phyloP scores from a whole-genome alignment of 2,888 invertebrate genomes.

The Machimus atricapillus region DNA sequence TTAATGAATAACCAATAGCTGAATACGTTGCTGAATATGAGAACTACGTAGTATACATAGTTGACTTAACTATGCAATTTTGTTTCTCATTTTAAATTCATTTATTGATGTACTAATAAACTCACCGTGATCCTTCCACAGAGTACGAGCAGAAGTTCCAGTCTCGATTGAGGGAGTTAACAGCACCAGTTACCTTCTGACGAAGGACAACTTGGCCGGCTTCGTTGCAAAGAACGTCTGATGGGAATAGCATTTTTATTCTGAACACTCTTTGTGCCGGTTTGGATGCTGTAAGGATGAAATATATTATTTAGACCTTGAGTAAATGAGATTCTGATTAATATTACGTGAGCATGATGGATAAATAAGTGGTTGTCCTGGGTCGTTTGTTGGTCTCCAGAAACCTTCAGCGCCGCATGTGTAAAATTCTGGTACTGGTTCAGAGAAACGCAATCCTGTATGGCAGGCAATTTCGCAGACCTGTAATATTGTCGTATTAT shows the following conservation, averaged over 20 bases:
- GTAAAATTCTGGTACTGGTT: constrained; percentile 94
- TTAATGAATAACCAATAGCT: background rate
- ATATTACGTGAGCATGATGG: constrained; percentile 86
- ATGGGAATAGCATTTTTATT: constrained; percentile 93
- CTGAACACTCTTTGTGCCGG: constrained; percentile 95
- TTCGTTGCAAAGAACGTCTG: constrained; percentile 94
- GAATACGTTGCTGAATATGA: too few relatives aligned
- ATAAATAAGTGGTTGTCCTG: constrained; percentile 81
- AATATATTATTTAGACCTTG: background rate
- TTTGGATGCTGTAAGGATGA: constrained; percentile 70
- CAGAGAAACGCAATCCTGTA: constrained; percentile 86
- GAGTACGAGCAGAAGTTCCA: constrained; percentile 97
- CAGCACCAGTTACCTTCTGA: constrained; percentile 86
- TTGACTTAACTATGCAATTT: too few relatives aligned
- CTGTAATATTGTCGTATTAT: constrained; percentile 27
- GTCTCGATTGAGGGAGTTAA: constrained; percentile 89
- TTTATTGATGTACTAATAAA: background rate
- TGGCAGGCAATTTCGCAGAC: constrained; percentile 92
- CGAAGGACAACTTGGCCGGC: constrained; percentile 92
- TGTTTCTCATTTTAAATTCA: background rate
- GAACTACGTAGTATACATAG: too few relatives aligned
- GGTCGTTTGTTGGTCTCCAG: constrained; percentile 90
- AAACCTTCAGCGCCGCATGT: constrained; percentile 98
- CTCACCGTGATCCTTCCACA: constrained; percentile 72
- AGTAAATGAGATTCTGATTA: background rate